phyloP scores from a whole-genome alignment of 2,888 invertebrate species.

The Leuctra nigra region DNA sequence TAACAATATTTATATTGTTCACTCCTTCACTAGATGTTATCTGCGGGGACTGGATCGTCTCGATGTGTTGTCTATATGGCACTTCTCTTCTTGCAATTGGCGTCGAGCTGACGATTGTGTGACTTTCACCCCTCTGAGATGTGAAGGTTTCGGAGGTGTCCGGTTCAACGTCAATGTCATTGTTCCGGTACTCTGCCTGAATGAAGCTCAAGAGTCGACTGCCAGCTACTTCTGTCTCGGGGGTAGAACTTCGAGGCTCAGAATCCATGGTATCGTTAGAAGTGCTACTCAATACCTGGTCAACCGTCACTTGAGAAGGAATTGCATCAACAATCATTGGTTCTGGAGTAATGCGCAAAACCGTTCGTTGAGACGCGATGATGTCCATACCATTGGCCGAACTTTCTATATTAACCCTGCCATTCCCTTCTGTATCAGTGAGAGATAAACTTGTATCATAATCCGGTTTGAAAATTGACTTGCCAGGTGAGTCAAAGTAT shows the following conservation, averaged over 20 bases:
- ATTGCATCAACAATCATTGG: constrained; percentile 7
- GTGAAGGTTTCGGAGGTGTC: background rate
- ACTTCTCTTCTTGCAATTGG: constrained; percentile 19
- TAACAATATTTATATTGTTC: constrained; percentile 18
- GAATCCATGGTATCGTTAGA: background rate
- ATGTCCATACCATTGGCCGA: constrained; percentile 2
- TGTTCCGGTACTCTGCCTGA: background rate
- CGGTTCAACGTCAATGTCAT: background rate
- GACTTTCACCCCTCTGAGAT: background rate
- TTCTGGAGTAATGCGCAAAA: constrained; percentile 19
- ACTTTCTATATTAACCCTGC: background rate
- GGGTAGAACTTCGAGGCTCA: background rate
- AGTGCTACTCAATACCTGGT: too few relatives aligned
- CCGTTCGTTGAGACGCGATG: constrained; percentile 15
- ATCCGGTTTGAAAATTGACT: background rate
- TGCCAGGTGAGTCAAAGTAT: background rate
- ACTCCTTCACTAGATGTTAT: constrained; percentile 24
- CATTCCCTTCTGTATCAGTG: background rate
- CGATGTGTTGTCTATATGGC: background rate
- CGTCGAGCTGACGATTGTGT: constrained; percentile 22
- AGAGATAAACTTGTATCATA: too few relatives aligned
- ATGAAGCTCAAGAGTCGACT: constrained; percentile 7
- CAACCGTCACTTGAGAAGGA: background rate
- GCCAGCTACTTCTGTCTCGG: background rate
- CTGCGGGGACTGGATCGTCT: constrained; percentile 23